Conservation (phyloP, 2,797 vertebrate genomes). For the Squalus acanthias region DNA sequence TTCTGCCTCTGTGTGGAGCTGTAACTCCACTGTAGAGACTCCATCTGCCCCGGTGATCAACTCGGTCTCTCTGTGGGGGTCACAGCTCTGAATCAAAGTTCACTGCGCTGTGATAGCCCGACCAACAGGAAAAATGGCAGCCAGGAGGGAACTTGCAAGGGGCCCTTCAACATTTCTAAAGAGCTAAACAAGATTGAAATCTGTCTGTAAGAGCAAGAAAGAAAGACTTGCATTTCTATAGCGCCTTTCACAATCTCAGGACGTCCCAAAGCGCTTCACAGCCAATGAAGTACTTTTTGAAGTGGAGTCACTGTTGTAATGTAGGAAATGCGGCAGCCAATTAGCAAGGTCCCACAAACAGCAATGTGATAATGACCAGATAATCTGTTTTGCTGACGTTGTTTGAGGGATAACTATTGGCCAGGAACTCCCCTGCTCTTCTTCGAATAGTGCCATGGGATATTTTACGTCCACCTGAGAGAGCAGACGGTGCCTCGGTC, state of each 20-base stretch:
- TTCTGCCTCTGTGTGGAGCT: background rate
- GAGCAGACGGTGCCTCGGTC: no score
- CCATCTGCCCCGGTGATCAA: rapidly evolving
- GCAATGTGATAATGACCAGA: no score
- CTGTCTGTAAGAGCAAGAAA: background rate
- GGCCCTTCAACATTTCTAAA: background rate
- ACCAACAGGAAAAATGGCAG: background rate
- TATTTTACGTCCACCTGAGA: no score
- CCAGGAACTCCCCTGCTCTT: no score
- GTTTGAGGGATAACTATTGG: no score
- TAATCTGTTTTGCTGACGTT: no score
- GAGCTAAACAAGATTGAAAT: background rate
- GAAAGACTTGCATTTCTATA: background rate
- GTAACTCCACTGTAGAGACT: background rate
- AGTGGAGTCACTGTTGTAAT: no score
- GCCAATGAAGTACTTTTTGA: no score
- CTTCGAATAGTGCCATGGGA: no score
- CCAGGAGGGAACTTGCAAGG: background rate
- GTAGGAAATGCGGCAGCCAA: no score
- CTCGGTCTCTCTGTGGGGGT: background rate
- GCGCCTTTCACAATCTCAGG: background rate
- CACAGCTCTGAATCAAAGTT: background rate
- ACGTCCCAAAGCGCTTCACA: background rate
- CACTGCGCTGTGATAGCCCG: background rate
- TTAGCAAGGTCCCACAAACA: no score